Percentiles rank a stretch among this genome's conserved stretches.
Conservation (phyloP, 2,888 invertebrate genomes). For the Monoplex corrugatus region DNA sequence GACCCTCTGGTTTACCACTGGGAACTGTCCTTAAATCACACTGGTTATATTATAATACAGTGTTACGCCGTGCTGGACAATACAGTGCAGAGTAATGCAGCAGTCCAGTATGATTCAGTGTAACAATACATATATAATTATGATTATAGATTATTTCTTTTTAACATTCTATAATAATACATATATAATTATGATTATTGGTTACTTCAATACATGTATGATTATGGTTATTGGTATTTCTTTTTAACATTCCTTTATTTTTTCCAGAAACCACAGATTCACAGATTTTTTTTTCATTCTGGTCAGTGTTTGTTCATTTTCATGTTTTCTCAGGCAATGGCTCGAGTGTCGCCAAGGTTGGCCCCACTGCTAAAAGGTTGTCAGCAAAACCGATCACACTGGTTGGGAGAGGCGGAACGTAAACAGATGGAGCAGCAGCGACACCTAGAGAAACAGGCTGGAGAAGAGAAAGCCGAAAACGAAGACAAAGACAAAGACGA, state of each 20-base stretch:
- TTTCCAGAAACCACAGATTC: neutral
- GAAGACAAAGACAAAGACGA: constrained; percentile 53
- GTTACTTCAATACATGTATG: neutral
- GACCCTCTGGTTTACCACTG: no score
- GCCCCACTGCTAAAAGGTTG: constrained; percentile 77
- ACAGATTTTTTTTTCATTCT: constrained; percentile 17
- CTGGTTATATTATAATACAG: no score
- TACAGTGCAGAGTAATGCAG: no score
- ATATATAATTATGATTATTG: no score
- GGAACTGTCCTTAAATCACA: no score
- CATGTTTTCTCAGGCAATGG: constrained; percentile 75
- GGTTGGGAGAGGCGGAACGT: constrained; percentile 70
- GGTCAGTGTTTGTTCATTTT: no score
- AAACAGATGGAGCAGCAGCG: constrained; percentile 57
- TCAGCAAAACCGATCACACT: constrained; percentile 74
- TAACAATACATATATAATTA: no score
- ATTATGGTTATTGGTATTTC: neutral
- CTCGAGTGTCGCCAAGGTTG: constrained; percentile 82
- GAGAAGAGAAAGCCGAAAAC: constrained; percentile 52
- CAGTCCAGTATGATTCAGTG: no score
- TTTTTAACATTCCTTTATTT: no score
- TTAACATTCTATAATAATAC: no score
- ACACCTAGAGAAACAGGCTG: neutral
- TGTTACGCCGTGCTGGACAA: no score
- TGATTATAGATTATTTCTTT: no score